Evolutionary conservation across 2,113 vertebrate species (phyloP), one percentile per base, ranked within the genome.

Genomic region (Hemichromis elongatus): DNA sequence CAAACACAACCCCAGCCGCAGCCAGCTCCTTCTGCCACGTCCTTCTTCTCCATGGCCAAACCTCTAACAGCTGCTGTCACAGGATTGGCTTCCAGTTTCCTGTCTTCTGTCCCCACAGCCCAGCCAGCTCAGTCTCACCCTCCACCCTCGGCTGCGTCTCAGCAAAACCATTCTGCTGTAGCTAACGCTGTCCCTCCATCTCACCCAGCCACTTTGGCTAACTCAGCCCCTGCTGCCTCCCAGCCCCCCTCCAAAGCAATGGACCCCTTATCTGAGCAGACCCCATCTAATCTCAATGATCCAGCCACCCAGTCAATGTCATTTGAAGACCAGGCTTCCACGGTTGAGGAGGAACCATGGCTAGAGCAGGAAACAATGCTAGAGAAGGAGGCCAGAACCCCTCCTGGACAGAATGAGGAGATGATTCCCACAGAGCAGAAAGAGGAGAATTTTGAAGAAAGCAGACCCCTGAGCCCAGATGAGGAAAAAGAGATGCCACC

Each of bases 31-130:
- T 95, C 87, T 66, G 94, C 88, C 86, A 94, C 90, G 3, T 96
- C 96, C 50, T 96, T 96, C 92, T 96, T 96, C 82, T 96, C 96
- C 42, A 96, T 96, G 95, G 94, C 96, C 80, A 96, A 96, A 82
- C 96, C 96, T 37, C 82, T 96, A 16, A 95, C 96, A 14, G 95
- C 95, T 40, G 95, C 95, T 55, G 95, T 95, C 81, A 91, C 92
- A 13, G 95, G 94, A 79, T 84, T 94, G 86, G 96, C 88, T 61
- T 96, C 89, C 55, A 81, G 89, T 35, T 96, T 94, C 90, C 93
- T 94, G 78, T 95, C 92, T 45, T 95, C 91, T 30, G 91, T 93
- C 78, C 95, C 92, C 80, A 82, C 89, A 5, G 80, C 79, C 14
- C 95, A 94, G 57, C 89, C 92, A 9, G 42, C 92, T 40, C 95